phyloP scores from a whole-genome alignment of 2,113 vertebrate species.

The Hypocryptadius cinnamomeus region DNA sequence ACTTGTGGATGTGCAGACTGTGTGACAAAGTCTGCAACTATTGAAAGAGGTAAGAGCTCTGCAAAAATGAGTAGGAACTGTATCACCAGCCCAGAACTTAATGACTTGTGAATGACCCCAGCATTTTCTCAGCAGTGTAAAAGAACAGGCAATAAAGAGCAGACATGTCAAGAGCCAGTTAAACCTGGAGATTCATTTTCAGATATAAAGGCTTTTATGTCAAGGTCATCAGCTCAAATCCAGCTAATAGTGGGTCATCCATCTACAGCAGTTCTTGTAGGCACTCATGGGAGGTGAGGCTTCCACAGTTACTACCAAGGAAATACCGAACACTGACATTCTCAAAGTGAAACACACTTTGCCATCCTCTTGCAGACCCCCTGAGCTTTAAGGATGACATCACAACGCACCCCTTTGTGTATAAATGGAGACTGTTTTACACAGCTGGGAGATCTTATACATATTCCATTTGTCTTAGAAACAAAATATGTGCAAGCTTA shows the following conservation, averaged over 20 bases:
- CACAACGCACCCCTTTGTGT: background rate
- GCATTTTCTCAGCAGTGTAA: background rate
- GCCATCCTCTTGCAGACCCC: background rate
- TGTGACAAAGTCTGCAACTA: background rate
- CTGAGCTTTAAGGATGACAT: background rate
- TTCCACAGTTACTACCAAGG: fast-evolving
- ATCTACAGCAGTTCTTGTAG: background rate
- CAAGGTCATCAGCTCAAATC: background rate
- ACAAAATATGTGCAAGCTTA: background rate
- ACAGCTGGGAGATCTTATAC: background rate
- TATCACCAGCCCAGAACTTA: background rate
- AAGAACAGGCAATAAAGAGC: background rate
- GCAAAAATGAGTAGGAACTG: fast-evolving
- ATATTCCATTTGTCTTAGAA: background rate
- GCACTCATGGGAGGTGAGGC: background rate
- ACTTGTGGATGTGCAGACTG: background rate
- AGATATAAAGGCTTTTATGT: background rate
- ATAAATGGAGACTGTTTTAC: background rate
- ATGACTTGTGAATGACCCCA: background rate
- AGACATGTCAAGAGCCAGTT: background rate
- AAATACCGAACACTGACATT: background rate
- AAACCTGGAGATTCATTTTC: background rate
- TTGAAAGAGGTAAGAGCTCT: background rate
- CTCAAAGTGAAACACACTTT: background rate
- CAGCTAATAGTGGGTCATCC: background rate